These are phyloP conservation scores for Nudaria mundana DNA, from an alignment of 2,888 invertebrate genomes.

Conservation along the genomic window DNA sequence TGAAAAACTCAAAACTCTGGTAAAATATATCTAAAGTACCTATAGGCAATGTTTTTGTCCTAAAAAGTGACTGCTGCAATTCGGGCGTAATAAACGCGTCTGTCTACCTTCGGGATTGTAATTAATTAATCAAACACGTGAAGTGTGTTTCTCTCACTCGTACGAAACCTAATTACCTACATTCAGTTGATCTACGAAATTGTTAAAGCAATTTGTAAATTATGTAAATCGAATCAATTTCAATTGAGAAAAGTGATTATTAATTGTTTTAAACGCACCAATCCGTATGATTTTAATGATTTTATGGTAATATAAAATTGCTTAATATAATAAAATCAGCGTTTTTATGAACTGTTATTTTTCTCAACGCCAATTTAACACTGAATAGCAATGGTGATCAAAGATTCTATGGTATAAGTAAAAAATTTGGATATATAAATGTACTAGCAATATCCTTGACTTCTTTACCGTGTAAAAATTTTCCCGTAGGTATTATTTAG, in stretches of 20 bases:
- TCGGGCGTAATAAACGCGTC: too few relatives aligned
- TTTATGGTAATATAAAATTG: constrained; percentile 35
- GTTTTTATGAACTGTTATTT: constrained; percentile 28
- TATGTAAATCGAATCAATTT: constrained; percentile 34
- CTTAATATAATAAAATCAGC: constrained; percentile 23
- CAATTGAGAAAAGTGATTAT: constrained; percentile 36
- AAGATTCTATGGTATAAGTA: neutral
- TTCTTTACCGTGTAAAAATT: neutral
- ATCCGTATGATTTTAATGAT: constrained; percentile 31
- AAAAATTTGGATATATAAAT: neutral
- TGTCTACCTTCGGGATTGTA: too few relatives aligned
- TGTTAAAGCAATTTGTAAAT: constrained; percentile 30
- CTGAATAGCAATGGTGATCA: constrained; percentile 4
- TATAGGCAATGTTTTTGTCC: too few relatives aligned
- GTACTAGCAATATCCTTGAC: neutral
- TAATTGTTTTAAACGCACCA: constrained; percentile 33
- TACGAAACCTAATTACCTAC: constrained; percentile 10
- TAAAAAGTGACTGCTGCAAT: too few relatives aligned
- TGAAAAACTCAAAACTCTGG: too few relatives aligned
- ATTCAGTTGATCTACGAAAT: constrained; percentile 12
- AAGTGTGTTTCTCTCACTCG: constrained; percentile 21
- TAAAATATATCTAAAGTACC: too few relatives aligned
- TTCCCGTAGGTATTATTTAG: neutral
- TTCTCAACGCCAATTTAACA: constrained; percentile 15
- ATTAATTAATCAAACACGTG: constrained; percentile 24